These are phyloP conservation scores for Carollia perspicillata DNA, from an alignment of 2,113 vertebrate species.

Conservation along the genomic window DNA sequence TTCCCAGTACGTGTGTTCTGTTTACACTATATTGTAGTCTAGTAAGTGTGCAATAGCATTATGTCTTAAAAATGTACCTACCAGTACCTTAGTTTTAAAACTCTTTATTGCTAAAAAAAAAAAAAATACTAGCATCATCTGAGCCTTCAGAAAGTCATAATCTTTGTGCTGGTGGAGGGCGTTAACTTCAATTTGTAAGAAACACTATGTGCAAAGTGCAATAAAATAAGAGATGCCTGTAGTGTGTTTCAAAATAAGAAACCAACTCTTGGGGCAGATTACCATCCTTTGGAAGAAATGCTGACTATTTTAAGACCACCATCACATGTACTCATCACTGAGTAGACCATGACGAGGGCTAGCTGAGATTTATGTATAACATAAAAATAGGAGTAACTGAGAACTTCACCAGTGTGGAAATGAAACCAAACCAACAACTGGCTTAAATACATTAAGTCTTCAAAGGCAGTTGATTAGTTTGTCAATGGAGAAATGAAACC, in stretches of 20 bases:
- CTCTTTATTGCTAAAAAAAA: neutral
- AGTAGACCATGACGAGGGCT: neutral
- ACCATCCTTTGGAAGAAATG: neutral
- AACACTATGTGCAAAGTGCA: neutral
- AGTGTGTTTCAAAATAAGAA: neutral
- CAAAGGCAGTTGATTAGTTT: neutral
- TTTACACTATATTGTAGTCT: neutral
- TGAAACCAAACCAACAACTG: neutral
- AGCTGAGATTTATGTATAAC: neutral
- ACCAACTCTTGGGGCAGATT: neutral
- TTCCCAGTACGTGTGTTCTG: neutral
- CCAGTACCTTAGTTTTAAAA: neutral
- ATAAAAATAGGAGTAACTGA: neutral
- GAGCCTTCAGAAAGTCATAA: neutral
- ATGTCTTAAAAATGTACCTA: neutral
- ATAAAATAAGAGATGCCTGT: neutral
- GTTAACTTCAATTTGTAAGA: neutral
- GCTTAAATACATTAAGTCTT: neutral
- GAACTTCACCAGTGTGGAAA: neutral
- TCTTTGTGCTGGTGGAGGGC: neutral
- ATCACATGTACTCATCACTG: neutral
- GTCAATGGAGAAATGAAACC: neutral
- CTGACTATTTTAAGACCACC: neutral
- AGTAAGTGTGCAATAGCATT: neutral
- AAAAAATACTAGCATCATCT: neutral